Conservation (phyloP, 2,113 vertebrate species). For the Heterocephalus glaber region DNA sequence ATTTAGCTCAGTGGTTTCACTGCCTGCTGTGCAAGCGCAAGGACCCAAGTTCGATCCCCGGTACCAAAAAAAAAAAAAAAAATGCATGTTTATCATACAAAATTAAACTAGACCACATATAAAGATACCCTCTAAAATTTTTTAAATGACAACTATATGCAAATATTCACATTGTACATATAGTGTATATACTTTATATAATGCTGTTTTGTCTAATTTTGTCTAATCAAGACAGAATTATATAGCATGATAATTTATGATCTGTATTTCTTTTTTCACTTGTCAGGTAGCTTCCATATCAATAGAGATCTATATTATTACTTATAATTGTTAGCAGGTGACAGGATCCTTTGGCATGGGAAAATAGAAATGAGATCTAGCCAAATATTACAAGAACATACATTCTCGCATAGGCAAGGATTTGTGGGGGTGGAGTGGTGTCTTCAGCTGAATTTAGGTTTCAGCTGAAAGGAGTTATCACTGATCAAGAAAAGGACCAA, state of each 20-base stretch:
- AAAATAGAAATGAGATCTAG: neutral
- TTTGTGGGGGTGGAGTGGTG: neutral
- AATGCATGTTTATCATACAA: no score
- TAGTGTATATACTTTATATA: neutral
- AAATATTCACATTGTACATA: neutral
- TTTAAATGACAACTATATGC: neutral
- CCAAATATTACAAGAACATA: neutral
- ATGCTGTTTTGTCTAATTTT: constrained; percentile 20
- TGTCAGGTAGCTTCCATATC: neutral
- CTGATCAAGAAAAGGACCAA: neutral
- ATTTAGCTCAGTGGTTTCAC: no score
- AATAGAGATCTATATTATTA: neutral
- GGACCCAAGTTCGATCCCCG: no score
- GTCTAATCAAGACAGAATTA: neutral
- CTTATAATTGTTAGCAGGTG: neutral
- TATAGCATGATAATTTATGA: neutral
- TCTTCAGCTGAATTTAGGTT: neutral
- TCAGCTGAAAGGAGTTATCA: neutral
- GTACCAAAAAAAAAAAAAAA: no score
- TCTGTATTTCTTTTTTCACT: neutral
- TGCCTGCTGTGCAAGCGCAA: no score
- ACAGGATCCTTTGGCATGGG: neutral
- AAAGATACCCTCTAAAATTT: neutral
- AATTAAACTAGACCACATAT: neutral
- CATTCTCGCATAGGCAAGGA: neutral